A percentile compares a stretch with the other conserved stretches of the same genome.
These are phyloP conservation scores for Zygogramma bicolorata DNA, from an alignment of 2,888 invertebrate species.

Conservation along the genomic window DNA sequence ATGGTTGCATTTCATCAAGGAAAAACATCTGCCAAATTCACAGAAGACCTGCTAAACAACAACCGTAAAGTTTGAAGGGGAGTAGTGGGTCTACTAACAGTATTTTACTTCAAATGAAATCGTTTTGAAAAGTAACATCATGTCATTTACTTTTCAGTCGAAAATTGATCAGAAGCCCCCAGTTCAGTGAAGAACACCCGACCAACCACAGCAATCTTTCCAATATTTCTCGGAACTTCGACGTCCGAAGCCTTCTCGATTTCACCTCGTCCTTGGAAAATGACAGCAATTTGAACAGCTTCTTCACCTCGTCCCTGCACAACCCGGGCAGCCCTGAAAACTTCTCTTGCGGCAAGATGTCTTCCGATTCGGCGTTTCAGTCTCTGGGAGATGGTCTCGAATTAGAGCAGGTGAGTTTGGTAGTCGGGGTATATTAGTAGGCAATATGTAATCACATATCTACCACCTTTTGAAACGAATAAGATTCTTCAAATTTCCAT, in stretches of 20 bases:
- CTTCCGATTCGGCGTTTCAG: constrained; percentile 72
- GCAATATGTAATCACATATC: no score
- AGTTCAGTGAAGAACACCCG: constrained; percentile 44
- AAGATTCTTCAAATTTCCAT: no score
- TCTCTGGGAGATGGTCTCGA: constrained; percentile 64
- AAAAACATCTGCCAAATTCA: no score
- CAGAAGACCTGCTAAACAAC: no score
- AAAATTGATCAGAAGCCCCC: constrained; percentile 53
- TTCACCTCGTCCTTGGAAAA: constrained; percentile 56
- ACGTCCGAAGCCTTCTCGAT: constrained; percentile 60
- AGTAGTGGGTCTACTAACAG: no score
- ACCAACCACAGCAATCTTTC: constrained; percentile 41
- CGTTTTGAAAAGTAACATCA: not conserved
- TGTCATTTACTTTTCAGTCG: constrained; percentile 45
- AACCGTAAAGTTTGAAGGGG: no score
- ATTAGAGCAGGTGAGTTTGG: constrained; percentile 56
- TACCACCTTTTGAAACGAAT: no score
- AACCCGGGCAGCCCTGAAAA: constrained; percentile 71
- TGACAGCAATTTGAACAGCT: constrained; percentile 54
- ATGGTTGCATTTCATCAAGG: no score
- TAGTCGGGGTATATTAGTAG: no score
- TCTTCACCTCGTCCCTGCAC: constrained; percentile 54
- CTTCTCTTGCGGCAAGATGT: constrained; percentile 67
- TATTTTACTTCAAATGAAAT: not conserved
- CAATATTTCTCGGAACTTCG: constrained; percentile 45